Base-by-base conservation (phyloP, 2,797 vertebrate species). In the Tolypeutes matacus region DNA sequence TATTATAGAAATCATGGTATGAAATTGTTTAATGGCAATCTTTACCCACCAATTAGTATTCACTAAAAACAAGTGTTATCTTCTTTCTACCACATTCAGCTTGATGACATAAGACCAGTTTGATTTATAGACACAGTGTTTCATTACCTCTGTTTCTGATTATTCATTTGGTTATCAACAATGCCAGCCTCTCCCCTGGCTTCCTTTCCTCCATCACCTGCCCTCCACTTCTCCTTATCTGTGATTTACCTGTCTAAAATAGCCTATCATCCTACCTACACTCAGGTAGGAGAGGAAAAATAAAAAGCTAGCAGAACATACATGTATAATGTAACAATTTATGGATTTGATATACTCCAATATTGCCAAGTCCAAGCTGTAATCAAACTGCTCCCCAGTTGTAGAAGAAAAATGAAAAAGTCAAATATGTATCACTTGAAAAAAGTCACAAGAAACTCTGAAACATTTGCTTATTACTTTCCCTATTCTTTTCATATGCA, bases 191-290 rank as follows among this genome's bases (percentile, higher is more conserved):
- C 27, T 36, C 13, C 34, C 2, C 36, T 3, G 29, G 23, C 8
- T 83, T 86, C 60, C 12, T 10, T 9, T 4, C 11, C 9, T 13
- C 20, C 1, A 17, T 3, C 1, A 0, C 5, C 53, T 86, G 27
- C 0, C 0, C n/a, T 0, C 4, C 2, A 20, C 4, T 20, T 2
- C 46, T 73, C 14, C 9, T 83, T 56, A 20, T 21, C 64, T 53
- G 1, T 13, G 58, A 60, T 72, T 69, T 31, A 15, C 5, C 56
- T 58, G 62, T 13, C 10, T 29, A 49, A 29, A 23, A 64, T 65
- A 81, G 1, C 29, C n/a, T 17, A 7, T 34, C 34, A 21, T 65
- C 11, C 42, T 27, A 53, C 13, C 25, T 60, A 6, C 31, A 87
- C 31, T 62, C 0, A 27, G 56, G 56, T 7, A 20, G 56, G 20